Conservation (phyloP, 2,113 vertebrate genomes). For the Cacatua alba region DNA sequence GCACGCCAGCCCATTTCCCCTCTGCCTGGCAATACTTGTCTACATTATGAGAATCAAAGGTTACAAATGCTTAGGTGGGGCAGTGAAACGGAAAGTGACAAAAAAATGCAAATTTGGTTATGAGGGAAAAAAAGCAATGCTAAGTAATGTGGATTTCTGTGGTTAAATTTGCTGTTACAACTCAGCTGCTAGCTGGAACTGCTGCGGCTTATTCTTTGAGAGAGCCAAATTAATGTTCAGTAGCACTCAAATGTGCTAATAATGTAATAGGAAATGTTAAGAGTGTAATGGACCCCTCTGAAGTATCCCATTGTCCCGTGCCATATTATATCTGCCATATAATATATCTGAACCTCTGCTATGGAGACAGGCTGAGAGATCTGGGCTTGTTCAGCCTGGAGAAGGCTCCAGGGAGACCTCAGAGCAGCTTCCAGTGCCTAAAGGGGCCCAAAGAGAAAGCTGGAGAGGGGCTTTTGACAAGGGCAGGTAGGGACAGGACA, state of each 20-base stretch:
- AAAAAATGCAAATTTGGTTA: not conserved
- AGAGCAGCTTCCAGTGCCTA: not conserved
- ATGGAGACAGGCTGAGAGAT: not conserved
- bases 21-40: accelerated
- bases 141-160: not conserved
- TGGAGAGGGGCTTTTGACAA: not conserved
- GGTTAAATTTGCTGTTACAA: not conserved
- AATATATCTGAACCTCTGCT: not conserved
- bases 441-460: not conserved
- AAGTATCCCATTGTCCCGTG: accelerated
- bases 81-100: too few species aligned
- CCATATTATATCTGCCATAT: accelerated
- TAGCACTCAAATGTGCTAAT: not conserved
- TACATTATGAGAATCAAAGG: accelerated
- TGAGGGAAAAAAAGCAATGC: accelerated
- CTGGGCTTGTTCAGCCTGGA: not conserved
- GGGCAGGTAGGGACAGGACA: not conserved
- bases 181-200: not conserved
- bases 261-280: accelerated
- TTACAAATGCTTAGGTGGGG: not conserved
- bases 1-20: not conserved
- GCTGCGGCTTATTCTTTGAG: accelerated
- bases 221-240: accelerated
- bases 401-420: accelerated
- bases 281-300: not conserved